Base-by-base conservation (phyloP, 2,888 invertebrate species). In the Agriopis marginaria region DNA sequence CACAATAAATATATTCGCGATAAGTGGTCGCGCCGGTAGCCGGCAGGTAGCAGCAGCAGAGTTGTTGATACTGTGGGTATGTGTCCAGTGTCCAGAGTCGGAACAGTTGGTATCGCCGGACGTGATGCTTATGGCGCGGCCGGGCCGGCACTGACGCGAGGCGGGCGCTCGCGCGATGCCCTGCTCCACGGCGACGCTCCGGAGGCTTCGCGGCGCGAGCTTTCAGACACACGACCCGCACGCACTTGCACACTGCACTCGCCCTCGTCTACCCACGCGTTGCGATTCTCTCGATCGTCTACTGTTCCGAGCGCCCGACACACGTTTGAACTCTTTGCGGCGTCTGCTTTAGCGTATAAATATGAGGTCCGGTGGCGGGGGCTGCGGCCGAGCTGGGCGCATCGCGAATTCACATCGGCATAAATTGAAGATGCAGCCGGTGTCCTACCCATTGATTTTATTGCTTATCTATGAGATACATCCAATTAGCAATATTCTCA, bases 241-340 rank as follows among this genome's bases (percentile, higher is more conserved):
- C 92, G 92, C 93, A 92, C 93, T 77, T 93, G 93, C 93, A 93
- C 94, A 93, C 93, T 93, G 93, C 93, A 93, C 93, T 92, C 91
- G 92, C 91, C 91, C 89, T 89, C 87, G 89, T 89, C 88, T 90
- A 91, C 88, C 91, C 90, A 89, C 91, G 89, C 91, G 90, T 86
- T 90, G 90, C 90, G 91, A 90, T 90, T 89, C 90, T 90, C 90
- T 91, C 87, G 90, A 90, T 86, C 93, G 93, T 93, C 93, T 92
- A 91, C 92, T 91, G 93, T 92, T 86, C 87, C 83, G 92, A 89
- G 87, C 93, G 93, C 90, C 90, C 90, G 91, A 87, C 91, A 88
- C 89, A 90, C 94, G 93, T 93, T 93, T 94, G 93, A 93, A 94
- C 94, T 93, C 92, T 90, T 91, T 85, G 89, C 91, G 82, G 86